Conservation (phyloP, 2,888 invertebrate species). For the Phragmatobia fuliginosa region DNA sequence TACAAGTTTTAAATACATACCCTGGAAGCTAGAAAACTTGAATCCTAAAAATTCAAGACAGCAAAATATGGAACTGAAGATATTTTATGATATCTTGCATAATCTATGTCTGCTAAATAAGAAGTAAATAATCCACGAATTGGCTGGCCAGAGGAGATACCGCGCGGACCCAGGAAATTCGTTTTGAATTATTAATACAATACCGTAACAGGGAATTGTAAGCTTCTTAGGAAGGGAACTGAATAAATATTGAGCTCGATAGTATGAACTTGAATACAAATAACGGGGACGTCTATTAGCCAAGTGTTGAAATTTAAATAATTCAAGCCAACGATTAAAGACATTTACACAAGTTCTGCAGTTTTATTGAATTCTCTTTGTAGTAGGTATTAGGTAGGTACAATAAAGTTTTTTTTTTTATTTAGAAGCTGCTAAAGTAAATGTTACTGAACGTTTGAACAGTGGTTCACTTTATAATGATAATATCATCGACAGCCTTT, state of each 20-base stretch:
- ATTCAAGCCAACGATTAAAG: neutral
- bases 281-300: conserved; percentile 43
- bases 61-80: neutral
- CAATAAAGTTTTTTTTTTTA: too few species aligned
- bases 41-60: neutral
- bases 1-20: neutral
- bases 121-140: conserved; percentile 69
- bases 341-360: neutral
- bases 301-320: conserved; percentile 28
- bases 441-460: too few species aligned
- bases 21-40: neutral
- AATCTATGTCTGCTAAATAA: conserved; percentile 50
- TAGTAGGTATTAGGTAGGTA: neutral
- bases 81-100: neutral
- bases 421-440: too few species aligned
- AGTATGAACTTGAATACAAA: conserved; percentile 53
- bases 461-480: too few species aligned
- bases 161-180: conserved; percentile 67
- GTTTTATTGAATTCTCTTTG: neutral
- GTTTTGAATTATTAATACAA: conserved; percentile 82
- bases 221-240: conserved; percentile 80
- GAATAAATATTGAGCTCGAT: conserved; percentile 66
- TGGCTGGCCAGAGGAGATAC: conserved; percentile 76
- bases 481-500: too few species aligned
- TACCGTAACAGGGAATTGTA: conserved; percentile 79